Evolutionary conservation across 1,140 invertebrate species (phyloP), one percentile per base, ranked within the genome.

Genomic region (Hycleus phaleratus): DNA sequence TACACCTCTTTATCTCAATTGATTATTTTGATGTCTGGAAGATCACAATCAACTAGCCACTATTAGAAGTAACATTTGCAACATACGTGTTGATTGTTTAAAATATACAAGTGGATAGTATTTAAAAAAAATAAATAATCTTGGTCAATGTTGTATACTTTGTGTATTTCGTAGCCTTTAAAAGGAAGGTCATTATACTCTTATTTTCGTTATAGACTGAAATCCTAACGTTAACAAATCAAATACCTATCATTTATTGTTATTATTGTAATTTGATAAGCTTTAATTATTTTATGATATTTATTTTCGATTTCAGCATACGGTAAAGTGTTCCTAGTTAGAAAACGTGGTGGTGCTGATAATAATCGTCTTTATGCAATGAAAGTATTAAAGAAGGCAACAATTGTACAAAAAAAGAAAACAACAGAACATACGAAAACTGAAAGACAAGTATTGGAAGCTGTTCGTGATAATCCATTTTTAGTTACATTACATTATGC

Each of bases 341-440:
- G 90, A 53, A 95, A 95, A 76, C 78, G 81, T 61, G 84, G 82
- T 26, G 87, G 88, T 25, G 77, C 81, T 5, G 93, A 96, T 77
- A 80, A 85, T 61, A 86, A 88, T 1, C 84, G 86, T 56, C 77
- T 95, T 10, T 96, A 95, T 75, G 93, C 93, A 7, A 95, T 96
- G 93, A 96, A 96, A 74, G 90, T 96, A 40, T 76, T 96, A 60
- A 92, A 91, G 70, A 94, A 94, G 73, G 88, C 89, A 2, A 86
- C 88, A 1, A 92, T 95, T 58, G 87, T 93, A 1, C 87, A 90
- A 70, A 95, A 94, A 76, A 87, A 91, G 67, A 95, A 96, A 75
- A 95, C 91, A 25, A 88, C 93, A 0, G 93, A 96, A 71, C 93
- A 96, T 74, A 95, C 92, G 6, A 86, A 89, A 77, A 94, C 91